These are phyloP conservation scores for Numenius phaeopus DNA, from an alignment of 2,797 vertebrate species.

Conservation along the genomic window DNA sequence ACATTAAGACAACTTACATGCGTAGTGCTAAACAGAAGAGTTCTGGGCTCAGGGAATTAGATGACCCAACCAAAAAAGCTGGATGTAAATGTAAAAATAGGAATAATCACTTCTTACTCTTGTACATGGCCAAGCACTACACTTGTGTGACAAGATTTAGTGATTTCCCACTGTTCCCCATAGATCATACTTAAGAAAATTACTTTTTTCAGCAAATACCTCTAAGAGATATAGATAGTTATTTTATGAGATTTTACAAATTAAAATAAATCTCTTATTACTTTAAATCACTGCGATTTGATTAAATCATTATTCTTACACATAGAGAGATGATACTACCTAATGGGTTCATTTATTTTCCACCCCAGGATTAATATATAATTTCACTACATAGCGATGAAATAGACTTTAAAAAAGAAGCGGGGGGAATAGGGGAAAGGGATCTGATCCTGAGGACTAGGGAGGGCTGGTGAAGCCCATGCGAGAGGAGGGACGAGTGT, in stretches of 20 bases:
- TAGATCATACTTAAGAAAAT: constrained; percentile 45
- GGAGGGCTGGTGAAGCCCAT: neutral
- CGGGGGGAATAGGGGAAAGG: neutral
- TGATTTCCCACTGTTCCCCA: neutral
- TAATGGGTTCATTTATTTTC: constrained; percentile 15
- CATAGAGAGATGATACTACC: neutral
- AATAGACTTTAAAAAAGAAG: neutral
- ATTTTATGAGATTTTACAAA: constrained; percentile 44
- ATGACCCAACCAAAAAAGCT: neutral
- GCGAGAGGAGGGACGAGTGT: accelerated
- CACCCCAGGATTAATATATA: neutral
- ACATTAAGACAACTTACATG: neutral
- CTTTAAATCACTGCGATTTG: neutral
- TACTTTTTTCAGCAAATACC: constrained; percentile 34
- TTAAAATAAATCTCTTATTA: constrained; percentile 32
- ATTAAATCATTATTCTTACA: constrained; percentile 57
- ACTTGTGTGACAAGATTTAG: neutral
- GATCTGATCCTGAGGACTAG: accelerated
- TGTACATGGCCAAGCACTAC: neutral
- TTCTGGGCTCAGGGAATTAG: neutral
- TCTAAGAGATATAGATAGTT: constrained; percentile 16
- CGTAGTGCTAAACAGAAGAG: accelerated
- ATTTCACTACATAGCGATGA: neutral
- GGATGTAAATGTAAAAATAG: neutral
- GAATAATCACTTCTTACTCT: neutral